Conservation (phyloP, 2,797 vertebrate species). For the Xenopus petersii region DNA sequence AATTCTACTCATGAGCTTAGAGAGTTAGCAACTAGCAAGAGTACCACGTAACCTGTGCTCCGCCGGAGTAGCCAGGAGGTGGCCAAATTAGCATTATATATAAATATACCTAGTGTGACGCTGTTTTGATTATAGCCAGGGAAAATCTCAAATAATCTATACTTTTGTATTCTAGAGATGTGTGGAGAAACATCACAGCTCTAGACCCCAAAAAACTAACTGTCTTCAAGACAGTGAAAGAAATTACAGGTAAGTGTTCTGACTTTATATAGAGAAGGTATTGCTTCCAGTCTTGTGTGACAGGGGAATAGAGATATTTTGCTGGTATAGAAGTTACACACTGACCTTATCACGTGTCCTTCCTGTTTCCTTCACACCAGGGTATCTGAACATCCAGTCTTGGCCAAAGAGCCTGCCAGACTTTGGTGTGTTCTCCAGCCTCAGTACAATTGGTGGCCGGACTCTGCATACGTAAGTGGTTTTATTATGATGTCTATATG, state of each 20-base stretch:
- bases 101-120: no score
- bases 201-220: conserved; percentile 85
- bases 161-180: conserved; percentile 57
- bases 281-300: no score
- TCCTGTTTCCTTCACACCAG: conserved; percentile 56
- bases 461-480: conserved; percentile 78
- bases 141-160: no score
- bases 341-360: no score
- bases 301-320: no score
- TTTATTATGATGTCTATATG: neutral
- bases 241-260: conserved; percentile 82
- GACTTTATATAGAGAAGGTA: neutral
- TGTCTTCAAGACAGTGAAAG: conserved; percentile 83
- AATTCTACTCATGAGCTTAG: no score
- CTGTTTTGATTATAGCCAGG: no score
- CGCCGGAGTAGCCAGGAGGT: no score
- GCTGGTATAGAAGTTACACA: no score
- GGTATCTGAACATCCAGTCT: conserved; percentile 89
- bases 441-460: conserved; percentile 87
- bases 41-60: no score
- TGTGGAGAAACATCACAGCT: conserved; percentile 80
- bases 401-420: conserved; percentile 87
- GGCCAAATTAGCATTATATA: no score
- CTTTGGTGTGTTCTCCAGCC: conserved; percentile 88
- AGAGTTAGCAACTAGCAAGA: no score